Conservation (phyloP, 2,888 invertebrate species). For the Diplazon laetatorius region DNA sequence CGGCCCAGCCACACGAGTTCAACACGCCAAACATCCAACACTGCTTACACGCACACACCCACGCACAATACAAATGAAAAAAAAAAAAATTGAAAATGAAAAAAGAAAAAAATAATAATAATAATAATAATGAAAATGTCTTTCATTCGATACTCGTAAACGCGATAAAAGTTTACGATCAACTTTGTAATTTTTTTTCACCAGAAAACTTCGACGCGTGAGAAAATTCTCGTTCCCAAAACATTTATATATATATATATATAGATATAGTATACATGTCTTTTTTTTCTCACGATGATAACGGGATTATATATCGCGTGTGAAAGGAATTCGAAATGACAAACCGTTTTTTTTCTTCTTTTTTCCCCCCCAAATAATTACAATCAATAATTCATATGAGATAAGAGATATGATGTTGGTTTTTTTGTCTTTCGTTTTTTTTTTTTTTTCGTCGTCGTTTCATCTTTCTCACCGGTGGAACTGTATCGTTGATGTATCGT, state of each 20-base stretch:
- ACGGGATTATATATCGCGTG: constrained; percentile 15
- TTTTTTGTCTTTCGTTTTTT: too few species aligned
- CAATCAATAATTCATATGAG: not conserved
- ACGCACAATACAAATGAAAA: constrained; percentile 44
- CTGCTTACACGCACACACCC: constrained; percentile 42
- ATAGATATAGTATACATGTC: too few species aligned
- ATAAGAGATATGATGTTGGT: not conserved
- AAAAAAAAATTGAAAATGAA: constrained; percentile 42
- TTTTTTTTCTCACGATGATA: constrained; percentile 35
- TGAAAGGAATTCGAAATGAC: constrained; percentile 24
- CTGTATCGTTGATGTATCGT: not conserved
- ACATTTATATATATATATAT: too few species aligned
- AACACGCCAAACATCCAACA: not conserved
- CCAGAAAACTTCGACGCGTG: constrained; percentile 55
- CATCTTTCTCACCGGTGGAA: not conserved
- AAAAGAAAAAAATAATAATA: constrained; percentile 1
- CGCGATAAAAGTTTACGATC: too few species aligned
- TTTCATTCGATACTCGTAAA: too few species aligned
- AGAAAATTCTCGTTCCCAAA: constrained; percentile 26
- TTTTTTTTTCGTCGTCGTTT: too few species aligned
- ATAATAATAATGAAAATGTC: too few species aligned
- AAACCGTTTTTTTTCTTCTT: not conserved
- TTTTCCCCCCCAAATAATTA: not conserved
- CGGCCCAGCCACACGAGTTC: not conserved
- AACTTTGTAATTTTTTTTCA: too few species aligned